Evolutionary conservation across 2,888 invertebrate genomes (phyloP).

Genomic region (Campaea margaritaria): DNA sequence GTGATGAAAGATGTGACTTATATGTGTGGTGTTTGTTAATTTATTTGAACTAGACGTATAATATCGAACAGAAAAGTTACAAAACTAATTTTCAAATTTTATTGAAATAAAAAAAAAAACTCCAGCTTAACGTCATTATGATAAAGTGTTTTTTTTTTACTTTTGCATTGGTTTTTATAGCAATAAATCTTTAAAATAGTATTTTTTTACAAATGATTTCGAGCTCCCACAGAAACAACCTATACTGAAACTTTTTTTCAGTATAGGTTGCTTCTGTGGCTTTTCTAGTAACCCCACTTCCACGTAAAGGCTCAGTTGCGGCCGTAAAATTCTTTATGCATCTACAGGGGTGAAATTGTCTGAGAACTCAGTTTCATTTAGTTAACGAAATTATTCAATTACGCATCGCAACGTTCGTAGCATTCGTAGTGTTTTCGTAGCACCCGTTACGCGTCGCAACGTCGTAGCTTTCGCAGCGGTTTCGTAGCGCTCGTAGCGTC

Average conservation of each 20-base stretch:
- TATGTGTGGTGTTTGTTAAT: no score
- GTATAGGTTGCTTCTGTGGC: no score
- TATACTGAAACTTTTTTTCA: neutral
- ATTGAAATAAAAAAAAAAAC: no score
- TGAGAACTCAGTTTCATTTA: constrained; percentile 77
- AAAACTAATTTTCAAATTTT: no score
- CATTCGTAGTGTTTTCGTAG: constrained; percentile 13
- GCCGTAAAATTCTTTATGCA: constrained; percentile 76
- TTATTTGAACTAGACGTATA: no score
- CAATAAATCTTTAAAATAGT: neutral
- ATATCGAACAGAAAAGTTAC: no score
- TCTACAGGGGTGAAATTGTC: constrained; percentile 67
- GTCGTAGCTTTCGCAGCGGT: neutral
- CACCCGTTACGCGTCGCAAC: constrained; percentile 1
- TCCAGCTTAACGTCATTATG: no score
- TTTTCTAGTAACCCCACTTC: constrained; percentile 42
- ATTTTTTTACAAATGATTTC: neutral
- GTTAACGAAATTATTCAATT: constrained; percentile 81
- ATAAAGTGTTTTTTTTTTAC: no score
- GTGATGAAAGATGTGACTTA: neutral
- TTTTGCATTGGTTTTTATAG: no score
- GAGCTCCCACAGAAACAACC: neutral
- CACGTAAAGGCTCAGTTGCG: constrained; percentile 42
- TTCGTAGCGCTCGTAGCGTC: neutral
- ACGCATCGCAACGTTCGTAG: constrained; percentile 46